Evolutionary conservation across 1,140 invertebrate species (phyloP).

Genomic region (Sitobion miscanthi): DNA sequence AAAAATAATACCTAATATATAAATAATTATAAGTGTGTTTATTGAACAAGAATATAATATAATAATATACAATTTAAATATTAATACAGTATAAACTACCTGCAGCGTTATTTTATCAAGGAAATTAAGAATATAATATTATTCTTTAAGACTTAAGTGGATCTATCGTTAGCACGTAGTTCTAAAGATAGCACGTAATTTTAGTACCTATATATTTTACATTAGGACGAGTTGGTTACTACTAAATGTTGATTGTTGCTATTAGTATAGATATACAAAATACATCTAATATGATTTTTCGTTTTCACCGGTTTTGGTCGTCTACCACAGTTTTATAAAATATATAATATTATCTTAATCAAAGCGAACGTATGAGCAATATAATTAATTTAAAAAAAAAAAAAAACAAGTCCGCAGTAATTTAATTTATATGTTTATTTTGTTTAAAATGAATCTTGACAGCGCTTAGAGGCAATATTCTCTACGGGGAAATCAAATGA

Average conservation of each 20-base stretch:
- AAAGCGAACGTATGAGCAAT: neutral
- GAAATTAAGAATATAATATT: neutral
- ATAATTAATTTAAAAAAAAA: neutral
- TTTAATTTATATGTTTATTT: neutral
- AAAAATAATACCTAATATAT: neutral
- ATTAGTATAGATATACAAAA: neutral
- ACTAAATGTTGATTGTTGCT: neutral
- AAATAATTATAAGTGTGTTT: neutral
- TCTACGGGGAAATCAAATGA: neutral
- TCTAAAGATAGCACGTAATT: neutral
- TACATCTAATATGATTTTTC: neutral
- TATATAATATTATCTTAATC: neutral
- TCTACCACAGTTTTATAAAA: neutral
- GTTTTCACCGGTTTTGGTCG: neutral
- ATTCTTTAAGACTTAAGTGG: neutral
- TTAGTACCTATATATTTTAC: neutral
- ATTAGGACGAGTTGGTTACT: neutral
- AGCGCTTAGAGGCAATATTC: neutral
- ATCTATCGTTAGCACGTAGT: neutral
- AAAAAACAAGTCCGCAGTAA: neutral
- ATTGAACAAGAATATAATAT: neutral
- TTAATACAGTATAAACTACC: neutral
- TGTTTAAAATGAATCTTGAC: neutral
- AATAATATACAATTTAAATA: neutral
- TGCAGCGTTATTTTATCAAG: neutral